Conservation (phyloP, 2,888 invertebrate species). For the Leptinotarsa peninsularis region DNA sequence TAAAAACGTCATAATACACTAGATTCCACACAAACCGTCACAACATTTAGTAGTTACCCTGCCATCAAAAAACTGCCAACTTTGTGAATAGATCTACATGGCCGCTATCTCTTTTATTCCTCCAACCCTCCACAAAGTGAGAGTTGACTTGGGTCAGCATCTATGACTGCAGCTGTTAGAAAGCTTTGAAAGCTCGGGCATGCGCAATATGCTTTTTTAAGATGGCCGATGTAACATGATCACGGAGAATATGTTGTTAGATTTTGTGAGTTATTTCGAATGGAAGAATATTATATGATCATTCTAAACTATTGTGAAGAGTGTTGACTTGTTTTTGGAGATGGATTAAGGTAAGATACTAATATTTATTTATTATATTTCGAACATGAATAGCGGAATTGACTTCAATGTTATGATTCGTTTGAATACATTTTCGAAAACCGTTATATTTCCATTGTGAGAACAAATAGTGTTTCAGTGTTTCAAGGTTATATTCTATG, state of each 20-base stretch:
- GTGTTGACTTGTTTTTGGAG: neutral
- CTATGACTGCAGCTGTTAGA: slow-evolving; percentile 50
- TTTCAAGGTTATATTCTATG: too few species aligned
- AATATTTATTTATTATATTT: too few species aligned
- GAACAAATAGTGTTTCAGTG: too few species aligned
- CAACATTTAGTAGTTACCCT: neutral
- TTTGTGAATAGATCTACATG: slow-evolving; percentile 8
- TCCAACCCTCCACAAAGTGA: slow-evolving; percentile 45
- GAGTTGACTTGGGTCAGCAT: slow-evolving; percentile 48
- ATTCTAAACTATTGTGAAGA: neutral
- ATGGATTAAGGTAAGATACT: neutral
- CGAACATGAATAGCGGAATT: too few species aligned
- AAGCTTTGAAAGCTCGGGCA: slow-evolving; percentile 38
- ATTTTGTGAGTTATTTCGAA: slow-evolving; percentile 12
- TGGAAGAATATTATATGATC: neutral
- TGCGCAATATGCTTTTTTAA: slow-evolving; percentile 49
- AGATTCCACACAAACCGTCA: neutral
- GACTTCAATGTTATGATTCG: too few species aligned
- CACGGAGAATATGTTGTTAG: slow-evolving; percentile 26
- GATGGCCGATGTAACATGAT: slow-evolving; percentile 51
- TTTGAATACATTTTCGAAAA: too few species aligned
- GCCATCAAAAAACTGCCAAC: slow-evolving; percentile 23
- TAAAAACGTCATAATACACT: neutral
- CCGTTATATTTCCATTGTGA: too few species aligned
- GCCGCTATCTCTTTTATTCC: slow-evolving; percentile 25